Base-by-base conservation (phyloP, 1,140 invertebrate genomes). In the Drosophila eugracilis region DNA sequence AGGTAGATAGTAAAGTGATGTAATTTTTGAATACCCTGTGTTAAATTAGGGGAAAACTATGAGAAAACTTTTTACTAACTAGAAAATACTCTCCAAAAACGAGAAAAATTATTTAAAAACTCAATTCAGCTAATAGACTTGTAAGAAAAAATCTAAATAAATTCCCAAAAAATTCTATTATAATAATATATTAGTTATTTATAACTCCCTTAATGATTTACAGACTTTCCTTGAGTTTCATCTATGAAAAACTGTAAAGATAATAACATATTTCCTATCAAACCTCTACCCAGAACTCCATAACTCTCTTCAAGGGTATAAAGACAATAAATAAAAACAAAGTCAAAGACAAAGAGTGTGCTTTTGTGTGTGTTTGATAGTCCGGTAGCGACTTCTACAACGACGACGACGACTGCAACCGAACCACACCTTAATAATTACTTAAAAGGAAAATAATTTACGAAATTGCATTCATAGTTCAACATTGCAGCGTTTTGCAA, bases 401-500 rank as follows among this genome's bases (percentile, higher is more conserved):
- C 50, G 36, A 30, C 42, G 28, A 30, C 44, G 73, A 44, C 32
- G 30, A 55, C 36, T 52, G 66, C 44, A 59, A 72, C 44, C 81
- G 67, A 60, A 79, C 84, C 86, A 84, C 86, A 90, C 86, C 86
- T 90, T 90, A 90, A 90, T 90, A 90, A 90, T 90, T 90, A 90
- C 86, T 90, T 90, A 90, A 83, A 84, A 83, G 88, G 88, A 90
- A 90, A 90, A 90, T 90, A 90, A 90, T 90, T 90, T 90, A 89
- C 88, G 76, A 90, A 90, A 90, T 90, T 90, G 88, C 88, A 90
- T 90, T 90, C 86, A 90, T 86, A 89, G 81, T 90, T 89, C 79
- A 90, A 69, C 73, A 75, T 65, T 71, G 73, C 66, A 74, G 70
- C 44, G 70, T 53, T 73, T 67, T 83, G 83, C 83, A 88, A 88